Percentiles rank a stretch among this genome's conserved stretches.
Evolutionary conservation across 1,140 invertebrate species (phyloP).

Genomic region (Solenopsis fugax): DNA sequence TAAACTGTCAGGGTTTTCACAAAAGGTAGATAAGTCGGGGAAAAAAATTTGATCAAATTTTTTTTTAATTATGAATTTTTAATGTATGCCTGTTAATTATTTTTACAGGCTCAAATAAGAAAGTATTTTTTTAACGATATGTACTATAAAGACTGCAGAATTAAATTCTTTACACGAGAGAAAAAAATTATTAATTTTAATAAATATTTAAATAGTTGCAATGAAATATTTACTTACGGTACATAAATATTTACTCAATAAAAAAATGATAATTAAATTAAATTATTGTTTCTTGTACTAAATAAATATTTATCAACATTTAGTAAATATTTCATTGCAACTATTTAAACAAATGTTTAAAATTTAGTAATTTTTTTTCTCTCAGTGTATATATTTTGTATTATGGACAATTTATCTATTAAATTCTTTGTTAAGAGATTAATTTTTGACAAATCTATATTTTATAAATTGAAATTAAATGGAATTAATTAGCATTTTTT

Average conservation of each 20-base stretch:
- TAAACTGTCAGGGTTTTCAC: not conserved
- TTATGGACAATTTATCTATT: not conserved
- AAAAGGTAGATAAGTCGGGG: conserved; percentile 1
- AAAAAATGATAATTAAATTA: no score
- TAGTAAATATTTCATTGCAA: no score
- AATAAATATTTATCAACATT: no score
- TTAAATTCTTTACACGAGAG: not conserved
- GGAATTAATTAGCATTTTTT: not conserved
- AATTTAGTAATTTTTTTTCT: no score
- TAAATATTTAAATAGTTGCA: no score
- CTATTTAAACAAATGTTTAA: no score
- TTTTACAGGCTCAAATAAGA: not conserved
- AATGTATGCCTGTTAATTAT: not conserved
- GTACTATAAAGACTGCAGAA: not conserved
- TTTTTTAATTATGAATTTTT: not conserved
- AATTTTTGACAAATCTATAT: not conserved
- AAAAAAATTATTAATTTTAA: no score
- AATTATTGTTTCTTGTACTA: no score
- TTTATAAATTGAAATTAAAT: conserved; percentile 1
- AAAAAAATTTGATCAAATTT: not conserved
- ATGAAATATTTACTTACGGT: no score
- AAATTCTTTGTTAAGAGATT: not conserved
- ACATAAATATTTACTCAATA: no score
- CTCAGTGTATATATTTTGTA: not conserved
- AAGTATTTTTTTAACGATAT: not conserved